A percentile compares a stretch with the other conserved stretches of the same genome.
phyloP scores from a whole-genome alignment of 2,797 vertebrate species.

The Tangara arthus region DNA sequence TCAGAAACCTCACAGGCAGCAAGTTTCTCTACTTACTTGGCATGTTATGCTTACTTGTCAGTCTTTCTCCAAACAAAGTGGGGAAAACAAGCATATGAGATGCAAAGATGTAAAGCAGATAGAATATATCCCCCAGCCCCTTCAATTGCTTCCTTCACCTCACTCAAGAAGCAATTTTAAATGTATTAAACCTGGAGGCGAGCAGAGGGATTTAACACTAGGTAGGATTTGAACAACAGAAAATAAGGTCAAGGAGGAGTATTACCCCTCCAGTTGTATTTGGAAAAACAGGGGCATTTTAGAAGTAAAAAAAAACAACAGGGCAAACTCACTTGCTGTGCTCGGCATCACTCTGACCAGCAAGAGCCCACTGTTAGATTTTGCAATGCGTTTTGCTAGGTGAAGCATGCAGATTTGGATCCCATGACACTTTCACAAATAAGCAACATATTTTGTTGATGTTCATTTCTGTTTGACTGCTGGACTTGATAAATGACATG shows the following conservation, averaged over 20 bases:
- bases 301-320: background rate
- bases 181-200: constrained; percentile 39
- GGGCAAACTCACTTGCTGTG: background rate
- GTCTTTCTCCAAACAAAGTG: constrained; percentile 44
- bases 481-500: background rate
- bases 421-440: background rate
- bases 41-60: constrained; percentile 31
- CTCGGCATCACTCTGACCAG: background rate
- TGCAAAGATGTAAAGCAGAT: constrained; percentile 45
- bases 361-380: background rate
- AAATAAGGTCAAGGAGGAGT: constrained; percentile 38
- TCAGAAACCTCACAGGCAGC: constrained; percentile 18
- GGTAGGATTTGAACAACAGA: background rate
- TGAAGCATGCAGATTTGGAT: background rate
- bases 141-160: constrained; percentile 18
- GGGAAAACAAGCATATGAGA: constrained; percentile 45
- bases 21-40: constrained; percentile 3
- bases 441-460: background rate
- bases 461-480: background rate
- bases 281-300: constrained; percentile 1
- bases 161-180: constrained; percentile 12
- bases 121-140: background rate
- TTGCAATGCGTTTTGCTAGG: background rate
- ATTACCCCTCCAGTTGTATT: background rate
- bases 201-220: constrained; percentile 9